phyloP scores from a whole-genome alignment of 92 coral and sea anemone species.

The Pocillopora grandis region DNA sequence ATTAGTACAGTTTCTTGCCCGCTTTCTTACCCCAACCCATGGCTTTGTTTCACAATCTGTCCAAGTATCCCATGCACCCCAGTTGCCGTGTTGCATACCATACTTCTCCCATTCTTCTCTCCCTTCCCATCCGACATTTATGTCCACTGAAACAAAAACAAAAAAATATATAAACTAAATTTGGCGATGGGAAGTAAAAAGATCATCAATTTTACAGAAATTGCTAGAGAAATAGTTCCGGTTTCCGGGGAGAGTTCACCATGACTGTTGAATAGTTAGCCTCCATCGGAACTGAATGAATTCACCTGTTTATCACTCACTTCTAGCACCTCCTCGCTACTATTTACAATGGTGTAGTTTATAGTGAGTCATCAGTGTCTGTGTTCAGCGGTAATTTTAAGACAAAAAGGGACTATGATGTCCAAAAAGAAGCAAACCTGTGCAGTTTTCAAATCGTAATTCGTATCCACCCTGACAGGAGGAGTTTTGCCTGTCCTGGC shows the following conservation, averaged over 20 bases:
- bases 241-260: no score
- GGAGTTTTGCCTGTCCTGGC: slow-evolving; percentile 51
- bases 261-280: no score
- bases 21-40: slow-evolving; percentile 58
- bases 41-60: slow-evolving; percentile 59
- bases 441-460: slow-evolving; percentile 72
- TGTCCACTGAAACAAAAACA: slow-evolving; percentile 32
- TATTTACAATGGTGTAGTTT: no score
- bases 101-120: slow-evolving; percentile 67
- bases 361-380: neutral
- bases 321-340: no score
- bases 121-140: slow-evolving; percentile 38
- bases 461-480: slow-evolving; percentile 64
- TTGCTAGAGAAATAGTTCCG: no score
- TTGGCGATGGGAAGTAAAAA: no score
- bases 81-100: slow-evolving; percentile 87
- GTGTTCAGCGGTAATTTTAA: neutral
- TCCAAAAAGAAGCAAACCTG: slow-evolving; percentile 49
- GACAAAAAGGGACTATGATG: neutral
- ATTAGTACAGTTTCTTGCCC: slow-evolving; percentile 61
- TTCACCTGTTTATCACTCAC: no score
- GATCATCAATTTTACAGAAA: no score
- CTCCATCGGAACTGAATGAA: no score
- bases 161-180: no score
- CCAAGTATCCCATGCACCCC: slow-evolving; percentile 91